phyloP scores from a whole-genome alignment of 2,888 invertebrate genomes.

The Lingula anatina region DNA sequence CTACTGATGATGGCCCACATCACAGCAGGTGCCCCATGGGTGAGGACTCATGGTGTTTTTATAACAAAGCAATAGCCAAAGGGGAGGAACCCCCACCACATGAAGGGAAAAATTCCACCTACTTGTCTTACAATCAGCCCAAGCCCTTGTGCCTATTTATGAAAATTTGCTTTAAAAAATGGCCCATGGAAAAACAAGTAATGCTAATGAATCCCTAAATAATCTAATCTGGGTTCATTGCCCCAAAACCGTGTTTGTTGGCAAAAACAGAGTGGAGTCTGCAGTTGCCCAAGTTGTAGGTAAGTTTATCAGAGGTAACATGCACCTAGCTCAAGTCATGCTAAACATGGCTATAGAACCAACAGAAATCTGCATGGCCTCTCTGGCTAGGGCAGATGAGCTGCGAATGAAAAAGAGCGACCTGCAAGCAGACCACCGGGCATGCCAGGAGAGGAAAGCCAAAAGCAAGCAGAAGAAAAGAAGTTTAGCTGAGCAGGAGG shows the following conservation, averaged over 20 bases:
- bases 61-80: background rate
- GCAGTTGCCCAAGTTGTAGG: background rate
- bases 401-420: too few relatives aligned
- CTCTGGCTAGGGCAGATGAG: too few relatives aligned
- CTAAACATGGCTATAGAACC: too few relatives aligned
- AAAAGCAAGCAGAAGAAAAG: too few relatives aligned
- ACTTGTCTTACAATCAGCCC: background rate
- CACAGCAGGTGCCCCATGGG: slow-evolving; percentile 4
- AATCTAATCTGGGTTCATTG: slow-evolving; percentile 4
- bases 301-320: background rate
- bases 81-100: background rate
- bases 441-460: too few relatives aligned
- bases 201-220: slow-evolving; percentile 5
- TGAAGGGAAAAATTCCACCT: background rate
- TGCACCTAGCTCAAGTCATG: too few relatives aligned
- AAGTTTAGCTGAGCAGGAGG: too few relatives aligned
- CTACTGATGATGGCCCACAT: slow-evolving; percentile 2
- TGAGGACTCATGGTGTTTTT: slow-evolving; percentile 5
- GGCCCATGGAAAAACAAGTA: slow-evolving; percentile 3
- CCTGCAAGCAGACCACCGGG: too few relatives aligned
- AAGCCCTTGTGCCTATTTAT: background rate
- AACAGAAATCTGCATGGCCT: too few relatives aligned
- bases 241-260: slow-evolving; percentile 5
- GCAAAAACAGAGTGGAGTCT: background rate
- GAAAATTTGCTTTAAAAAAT: slow-evolving; percentile 1